These are phyloP conservation scores for Thelaira solivaga DNA, from an alignment of 2,888 invertebrate species.

Conservation along the genomic window DNA sequence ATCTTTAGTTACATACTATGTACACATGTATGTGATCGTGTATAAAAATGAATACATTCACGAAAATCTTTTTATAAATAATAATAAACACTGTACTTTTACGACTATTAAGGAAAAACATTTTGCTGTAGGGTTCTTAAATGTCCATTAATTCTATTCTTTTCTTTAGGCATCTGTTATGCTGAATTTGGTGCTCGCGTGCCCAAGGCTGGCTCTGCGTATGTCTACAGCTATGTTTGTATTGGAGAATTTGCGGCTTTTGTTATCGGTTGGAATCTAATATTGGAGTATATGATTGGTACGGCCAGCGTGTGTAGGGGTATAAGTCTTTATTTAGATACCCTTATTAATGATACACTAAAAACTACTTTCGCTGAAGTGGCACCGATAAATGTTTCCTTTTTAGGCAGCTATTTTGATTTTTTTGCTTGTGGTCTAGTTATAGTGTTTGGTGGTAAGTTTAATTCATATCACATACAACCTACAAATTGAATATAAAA, in stretches of 20 bases:
- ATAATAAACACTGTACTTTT: too few species aligned
- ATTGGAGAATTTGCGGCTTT: slow-evolving; percentile 93
- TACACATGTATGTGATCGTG: too few species aligned
- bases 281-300: slow-evolving; percentile 89
- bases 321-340: slow-evolving; percentile 85
- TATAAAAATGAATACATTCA: too few species aligned
- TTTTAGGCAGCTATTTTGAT: slow-evolving; percentile 84
- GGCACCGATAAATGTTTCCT: slow-evolving; percentile 80
- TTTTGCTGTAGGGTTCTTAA: too few species aligned
- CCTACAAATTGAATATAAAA: too few species aligned
- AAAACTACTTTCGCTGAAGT: slow-evolving; percentile 80
- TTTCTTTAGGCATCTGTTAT: slow-evolving; percentile 90
- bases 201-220: slow-evolving; percentile 92
- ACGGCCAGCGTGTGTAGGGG: slow-evolving; percentile 85
- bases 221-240: slow-evolving; percentile 88
- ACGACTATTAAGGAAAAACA: neutral
- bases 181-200: slow-evolving; percentile 92
- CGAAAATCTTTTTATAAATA: too few species aligned
- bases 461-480: too few species aligned
- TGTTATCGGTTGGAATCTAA: slow-evolving; percentile 93
- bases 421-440: slow-evolving; percentile 84
- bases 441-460: slow-evolving; percentile 82
- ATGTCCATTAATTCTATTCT: slow-evolving; percentile 49
- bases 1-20: too few species aligned
- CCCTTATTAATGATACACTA: slow-evolving; percentile 81